phyloP scores from a whole-genome alignment of 2,888 invertebrate species.

The Hydraecia micacea region DNA sequence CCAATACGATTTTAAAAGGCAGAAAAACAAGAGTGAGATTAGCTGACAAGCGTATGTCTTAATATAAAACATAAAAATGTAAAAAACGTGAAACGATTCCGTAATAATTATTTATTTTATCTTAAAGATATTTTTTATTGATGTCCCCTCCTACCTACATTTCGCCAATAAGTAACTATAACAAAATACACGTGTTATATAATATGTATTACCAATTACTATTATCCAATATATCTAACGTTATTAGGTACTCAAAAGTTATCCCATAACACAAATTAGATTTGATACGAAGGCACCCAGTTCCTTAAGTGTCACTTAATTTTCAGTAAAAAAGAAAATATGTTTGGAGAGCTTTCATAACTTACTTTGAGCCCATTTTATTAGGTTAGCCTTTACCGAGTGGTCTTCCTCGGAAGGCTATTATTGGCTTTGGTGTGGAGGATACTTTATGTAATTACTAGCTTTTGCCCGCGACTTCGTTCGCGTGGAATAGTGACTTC shows the following conservation, averaged over 20 bases:
- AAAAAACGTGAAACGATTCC: no score
- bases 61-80: not conserved
- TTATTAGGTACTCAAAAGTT: conserved; percentile 23
- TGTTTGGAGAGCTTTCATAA: conserved; percentile 51
- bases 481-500: no score
- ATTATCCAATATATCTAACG: conserved; percentile 5
- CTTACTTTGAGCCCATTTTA: conserved; percentile 52
- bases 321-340: conserved; percentile 49
- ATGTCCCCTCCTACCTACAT: not conserved
- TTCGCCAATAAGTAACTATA: not conserved
- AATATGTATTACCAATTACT: not conserved
- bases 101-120: no score
- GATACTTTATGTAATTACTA: conserved; percentile 32
- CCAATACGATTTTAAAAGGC: not conserved
- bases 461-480: no score
- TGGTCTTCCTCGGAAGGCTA: conserved; percentile 22
- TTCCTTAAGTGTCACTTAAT: conserved; percentile 50
- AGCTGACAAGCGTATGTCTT: not conserved
- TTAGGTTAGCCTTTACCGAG: conserved; percentile 38
- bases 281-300: conserved; percentile 52
- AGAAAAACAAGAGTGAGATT: not conserved
- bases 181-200: not conserved
- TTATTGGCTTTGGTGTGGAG: not conserved
- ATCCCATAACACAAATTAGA: conserved; percentile 49
- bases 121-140: no score